A percentile compares a stretch with the other conserved stretches of the same genome.
Evolutionary conservation across 2,113 vertebrate genomes (phyloP).

Genomic region (Enhydra lutris): DNA sequence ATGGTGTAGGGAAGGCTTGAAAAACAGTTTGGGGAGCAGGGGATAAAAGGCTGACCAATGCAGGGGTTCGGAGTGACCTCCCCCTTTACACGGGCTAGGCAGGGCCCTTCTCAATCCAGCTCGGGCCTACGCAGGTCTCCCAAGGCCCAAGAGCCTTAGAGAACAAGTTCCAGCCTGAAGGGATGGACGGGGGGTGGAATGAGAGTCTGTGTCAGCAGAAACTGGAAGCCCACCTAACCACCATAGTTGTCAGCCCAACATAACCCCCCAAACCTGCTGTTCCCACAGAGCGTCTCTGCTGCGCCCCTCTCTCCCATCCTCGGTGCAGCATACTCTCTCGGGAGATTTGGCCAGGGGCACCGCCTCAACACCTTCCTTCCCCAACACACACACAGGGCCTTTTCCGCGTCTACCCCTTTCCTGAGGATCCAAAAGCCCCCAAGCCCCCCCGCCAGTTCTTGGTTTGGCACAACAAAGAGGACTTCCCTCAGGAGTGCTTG

Average conservation of each 20-base stretch:
- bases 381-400: constrained; percentile 76
- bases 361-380: background rate
- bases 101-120: background rate
- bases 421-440: constrained; percentile 65
- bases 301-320: background rate
- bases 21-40: background rate
- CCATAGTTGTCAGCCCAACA: background rate
- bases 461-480: constrained; percentile 64
- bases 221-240: background rate
- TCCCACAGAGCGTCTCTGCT: background rate
- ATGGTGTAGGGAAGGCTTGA: background rate
- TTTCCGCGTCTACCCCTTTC: constrained; percentile 81
- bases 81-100: background rate
- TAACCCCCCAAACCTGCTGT: rapidly evolving
- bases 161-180: background rate
- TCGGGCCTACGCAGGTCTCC: background rate
- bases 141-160: background rate
- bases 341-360: background rate
- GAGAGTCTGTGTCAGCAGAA: background rate
- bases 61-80: background rate
- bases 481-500: constrained; percentile 75
- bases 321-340: too few relatives aligned
- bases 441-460: constrained; percentile 68
- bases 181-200: background rate
- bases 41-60: background rate